phyloP scores from a whole-genome alignment of 2,888 invertebrate genomes.

The Machimus atricapillus region DNA sequence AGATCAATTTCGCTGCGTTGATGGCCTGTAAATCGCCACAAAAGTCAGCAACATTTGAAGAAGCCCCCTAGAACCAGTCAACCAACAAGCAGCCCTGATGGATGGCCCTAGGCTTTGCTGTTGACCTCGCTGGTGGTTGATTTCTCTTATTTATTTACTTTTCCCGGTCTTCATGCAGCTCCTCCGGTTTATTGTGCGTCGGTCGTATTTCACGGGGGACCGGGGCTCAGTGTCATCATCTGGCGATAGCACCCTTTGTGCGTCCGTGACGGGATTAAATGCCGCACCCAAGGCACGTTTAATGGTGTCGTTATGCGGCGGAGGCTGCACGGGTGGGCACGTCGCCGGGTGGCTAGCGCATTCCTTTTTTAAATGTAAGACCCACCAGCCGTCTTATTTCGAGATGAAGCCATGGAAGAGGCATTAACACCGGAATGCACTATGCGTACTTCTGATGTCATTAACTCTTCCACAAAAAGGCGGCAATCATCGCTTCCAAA shows the following conservation, averaged over 20 bases:
- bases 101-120: neutral
- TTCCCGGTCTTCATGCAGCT: neutral
- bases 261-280: neutral
- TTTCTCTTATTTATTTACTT: constrained; percentile 1
- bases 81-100: neutral
- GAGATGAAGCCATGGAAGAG: neutral
- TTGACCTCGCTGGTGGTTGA: constrained; percentile 13
- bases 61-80: neutral
- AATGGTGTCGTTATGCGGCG: neutral
- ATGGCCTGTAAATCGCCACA: neutral
- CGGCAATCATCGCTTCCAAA: neutral
- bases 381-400: neutral
- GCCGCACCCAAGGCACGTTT: neutral
- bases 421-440: neutral
- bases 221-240: neutral
- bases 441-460: neutral
- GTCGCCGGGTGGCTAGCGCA: neutral
- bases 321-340: neutral
- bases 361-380: neutral
- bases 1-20: neutral
- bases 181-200: neutral
- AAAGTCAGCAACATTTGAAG: neutral
- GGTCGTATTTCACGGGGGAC: neutral
- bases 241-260: neutral
- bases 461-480: neutral